These are phyloP conservation scores for Lasioglossum pauxillum DNA, from an alignment of 2,888 invertebrate species.

Conservation along the genomic window DNA sequence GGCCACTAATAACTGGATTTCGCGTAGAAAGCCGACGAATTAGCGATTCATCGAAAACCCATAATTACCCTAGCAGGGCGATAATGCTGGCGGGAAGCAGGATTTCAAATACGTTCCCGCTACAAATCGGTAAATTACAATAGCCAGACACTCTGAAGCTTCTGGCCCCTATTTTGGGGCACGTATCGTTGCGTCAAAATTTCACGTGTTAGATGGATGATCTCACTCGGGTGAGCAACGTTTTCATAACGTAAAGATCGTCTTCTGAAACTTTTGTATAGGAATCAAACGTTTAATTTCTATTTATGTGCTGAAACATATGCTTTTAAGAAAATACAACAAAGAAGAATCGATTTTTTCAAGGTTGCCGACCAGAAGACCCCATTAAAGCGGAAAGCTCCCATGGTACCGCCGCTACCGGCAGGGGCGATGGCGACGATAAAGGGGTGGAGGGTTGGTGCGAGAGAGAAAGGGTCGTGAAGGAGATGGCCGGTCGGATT, in stretches of 20 bases:
- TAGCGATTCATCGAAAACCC: constrained; percentile 51
- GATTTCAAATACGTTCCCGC: constrained; percentile 43
- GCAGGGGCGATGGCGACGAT: neutral
- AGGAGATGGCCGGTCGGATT: constrained; percentile 26
- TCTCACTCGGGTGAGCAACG: constrained; percentile 1
- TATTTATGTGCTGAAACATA: no score
- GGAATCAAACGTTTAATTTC: no score
- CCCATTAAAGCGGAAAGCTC: neutral
- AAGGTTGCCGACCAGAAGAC: neutral
- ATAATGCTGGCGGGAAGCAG: constrained; percentile 42
- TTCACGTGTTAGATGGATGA: constrained; percentile 19
- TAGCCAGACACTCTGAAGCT: neutral
- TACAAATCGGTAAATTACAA: constrained; percentile 54
- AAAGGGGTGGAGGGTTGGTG: neutral
- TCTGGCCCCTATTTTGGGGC: neutral
- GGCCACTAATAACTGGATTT: constrained; percentile 51
- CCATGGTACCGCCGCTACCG: neutral
- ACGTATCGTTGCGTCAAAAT: constrained; percentile 37
- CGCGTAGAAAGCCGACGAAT: constrained; percentile 46
- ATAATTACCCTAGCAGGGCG: constrained; percentile 40
- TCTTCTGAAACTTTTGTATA: no score
- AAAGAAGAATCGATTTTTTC: neutral
- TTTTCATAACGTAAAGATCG: no score
- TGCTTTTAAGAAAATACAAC: neutral
- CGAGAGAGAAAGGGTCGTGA: neutral